Evolutionary conservation across 2,113 vertebrate species (phyloP), one percentile per base, ranked within the genome.

Genomic region (Calyptomena viridis): DNA sequence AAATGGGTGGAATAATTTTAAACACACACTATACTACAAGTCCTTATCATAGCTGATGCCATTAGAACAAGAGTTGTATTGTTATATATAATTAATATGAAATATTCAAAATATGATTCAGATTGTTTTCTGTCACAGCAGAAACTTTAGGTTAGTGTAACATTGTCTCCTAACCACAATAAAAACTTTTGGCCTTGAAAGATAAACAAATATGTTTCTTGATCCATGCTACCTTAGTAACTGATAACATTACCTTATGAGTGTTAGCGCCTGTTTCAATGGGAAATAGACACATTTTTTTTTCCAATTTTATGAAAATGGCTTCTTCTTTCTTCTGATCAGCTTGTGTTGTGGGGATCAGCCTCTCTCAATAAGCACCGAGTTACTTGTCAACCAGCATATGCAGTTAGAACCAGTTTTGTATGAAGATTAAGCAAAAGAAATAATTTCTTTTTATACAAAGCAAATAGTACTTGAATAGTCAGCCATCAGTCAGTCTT

Each of bases 181-280:
- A 97, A 97, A 98, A 96, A 56, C 92, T 97, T 90, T 95, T 91
- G 92, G 89, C 97, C 98, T 97, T 98, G 97, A 97, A 97, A 97
- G 86, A 89, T 94, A 97, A 93, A 82, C 96, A 97, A 97, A 97
- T 96, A 94, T 23, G 46, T 92, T 94, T 94, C 84, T 93, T 95
- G 92, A 93, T 97, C 94, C 87, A 52, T 83, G 98, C 97, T 98
- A 97, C 97, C 97, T 94, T 98, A 97, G 98, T 97, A 98, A 98
- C 97, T 95, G 97, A 92, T 91, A 97, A 91, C 39, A 84, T 96
- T 71, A 40, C 81, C 89, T 97, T 97, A 96, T 78, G 84, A 97
- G 92, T 95, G 95, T 96, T 97, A 97, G 91, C 96, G 94, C 97
- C 87, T 83, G 42, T 89, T 92, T 89, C 80, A 84, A 92, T 67